Evolutionary conservation across 2,113 vertebrate genomes (phyloP).

Genomic region (Talpa occidentalis): DNA sequence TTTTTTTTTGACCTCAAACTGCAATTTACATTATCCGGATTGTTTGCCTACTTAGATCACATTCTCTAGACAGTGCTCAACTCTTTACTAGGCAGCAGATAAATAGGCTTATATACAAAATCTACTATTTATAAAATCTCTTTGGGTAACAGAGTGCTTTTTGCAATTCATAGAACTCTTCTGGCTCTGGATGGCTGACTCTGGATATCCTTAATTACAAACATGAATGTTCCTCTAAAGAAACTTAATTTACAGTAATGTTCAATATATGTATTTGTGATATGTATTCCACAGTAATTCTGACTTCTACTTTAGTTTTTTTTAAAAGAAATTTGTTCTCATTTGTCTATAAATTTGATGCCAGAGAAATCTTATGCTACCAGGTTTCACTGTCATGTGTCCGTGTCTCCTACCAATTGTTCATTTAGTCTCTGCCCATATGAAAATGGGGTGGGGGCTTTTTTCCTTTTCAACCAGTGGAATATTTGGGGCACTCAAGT

Average conservation of each 20-base stretch:
- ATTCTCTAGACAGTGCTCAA: constrained; percentile 73
- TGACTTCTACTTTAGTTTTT: not conserved
- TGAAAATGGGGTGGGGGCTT: not conserved
- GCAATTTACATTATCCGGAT: constrained; percentile 81
- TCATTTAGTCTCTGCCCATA: not conserved
- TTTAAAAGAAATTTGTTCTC: not conserved
- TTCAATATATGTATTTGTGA: not conserved
- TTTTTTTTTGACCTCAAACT: constrained; percentile 60
- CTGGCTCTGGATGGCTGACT: constrained; percentile 32
- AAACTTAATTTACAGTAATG: not conserved
- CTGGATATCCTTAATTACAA: constrained; percentile 56
- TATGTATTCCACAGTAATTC: not conserved
- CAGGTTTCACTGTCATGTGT: not conserved
- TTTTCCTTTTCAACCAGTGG: not conserved
- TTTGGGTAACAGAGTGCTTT: constrained; percentile 49
- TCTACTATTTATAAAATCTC: constrained; percentile 77
- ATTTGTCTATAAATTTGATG: not conserved
- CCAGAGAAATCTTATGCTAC: not conserved
- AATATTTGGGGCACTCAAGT: not conserved
- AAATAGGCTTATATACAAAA: constrained; percentile 77
- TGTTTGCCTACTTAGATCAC: constrained; percentile 79
- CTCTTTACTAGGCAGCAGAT: constrained; percentile 71
- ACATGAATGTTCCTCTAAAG: not conserved
- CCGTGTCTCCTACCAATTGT: not conserved
- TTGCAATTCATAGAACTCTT: constrained; percentile 52